Evolutionary conservation across 2,113 vertebrate species (phyloP), one percentile per base, ranked within the genome.

Genomic region (Sylvia atricapilla): DNA sequence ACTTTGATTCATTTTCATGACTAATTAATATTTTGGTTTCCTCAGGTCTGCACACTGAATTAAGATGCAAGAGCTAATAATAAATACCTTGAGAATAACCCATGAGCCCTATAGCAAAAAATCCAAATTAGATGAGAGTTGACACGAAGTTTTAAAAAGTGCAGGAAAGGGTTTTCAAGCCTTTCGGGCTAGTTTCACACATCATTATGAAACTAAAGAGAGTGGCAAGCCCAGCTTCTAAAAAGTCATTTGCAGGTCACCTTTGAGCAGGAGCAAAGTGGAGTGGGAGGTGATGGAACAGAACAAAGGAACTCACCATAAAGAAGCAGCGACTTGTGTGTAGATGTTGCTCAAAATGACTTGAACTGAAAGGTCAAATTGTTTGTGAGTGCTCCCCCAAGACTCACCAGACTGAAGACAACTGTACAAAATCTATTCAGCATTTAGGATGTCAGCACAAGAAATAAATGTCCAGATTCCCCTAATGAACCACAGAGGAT

Each of bases 21-120:
- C 93, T 96, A 96, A 96, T 97, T 97, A 96, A 96, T 96, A 96
- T 93, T 96, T 95, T 87, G 73, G 90, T 90, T 92, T 96, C 95
- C 96, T 94, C 90, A 41, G 94, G 95, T 90, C 90, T 96, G 76
- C 75, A 88, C n/a, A n/a, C 15, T 70, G 85, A 96, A 96, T 96
- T 96, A 93, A 94, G 96, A 95, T 88, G 90, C 92, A 90, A 91
- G 88, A 96, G 75, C 87, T 93, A 94, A 77, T 74, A 94, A 94
- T n/a, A 96, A 95, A 92, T 95, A 93, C 83, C 93, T 93, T 75
- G 96, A 86, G 95, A 96, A 96, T 94, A 86, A 79, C 56, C 60
- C 76, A 70, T 12, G 59, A 90, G 80, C 94, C 93, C 94, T 72
- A 50, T 13, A 93, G 95, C 94, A 93, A 91, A 60, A 70, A 89